Percentiles rank a stretch among this genome's conserved stretches.
phyloP scores from a whole-genome alignment of 2,797 vertebrate species.

The Hoplostethus atlanticus region DNA sequence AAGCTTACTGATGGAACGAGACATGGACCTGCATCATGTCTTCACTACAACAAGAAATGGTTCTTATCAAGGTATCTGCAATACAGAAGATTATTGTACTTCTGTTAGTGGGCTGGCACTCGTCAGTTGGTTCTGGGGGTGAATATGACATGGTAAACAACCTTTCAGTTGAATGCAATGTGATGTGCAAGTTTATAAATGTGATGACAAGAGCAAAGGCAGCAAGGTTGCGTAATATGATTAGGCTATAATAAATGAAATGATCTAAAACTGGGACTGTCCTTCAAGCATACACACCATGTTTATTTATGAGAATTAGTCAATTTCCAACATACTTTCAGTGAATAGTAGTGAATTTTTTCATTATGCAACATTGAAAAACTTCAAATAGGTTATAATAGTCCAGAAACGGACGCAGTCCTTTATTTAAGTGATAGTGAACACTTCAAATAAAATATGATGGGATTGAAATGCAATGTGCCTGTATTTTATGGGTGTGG shows the following conservation, averaged over 20 bases:
- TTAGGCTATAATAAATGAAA: background rate
- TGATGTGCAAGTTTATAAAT: conserved; percentile 18
- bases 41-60: background rate
- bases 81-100: background rate
- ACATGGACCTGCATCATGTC: background rate
- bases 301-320: conserved; percentile 16
- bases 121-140: background rate
- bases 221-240: background rate
- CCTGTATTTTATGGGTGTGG: conserved; percentile 26
- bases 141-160: conserved; percentile 6
- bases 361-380: background rate
- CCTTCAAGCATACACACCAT: background rate
- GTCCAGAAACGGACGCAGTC: background rate
- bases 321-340: background rate
- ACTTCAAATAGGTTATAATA: conserved; percentile 3
- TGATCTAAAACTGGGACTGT: background rate
- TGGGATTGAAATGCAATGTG: conserved; percentile 15
- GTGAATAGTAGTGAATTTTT: background rate
- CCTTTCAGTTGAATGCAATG: background rate
- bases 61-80: background rate
- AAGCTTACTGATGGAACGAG: background rate
- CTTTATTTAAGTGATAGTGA: conserved; percentile 5
- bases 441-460: conserved; percentile 5
- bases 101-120: background rate
- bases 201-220: background rate